Base-by-base conservation (phyloP, 1,140 invertebrate species). In the Holotrichia oblita region DNA sequence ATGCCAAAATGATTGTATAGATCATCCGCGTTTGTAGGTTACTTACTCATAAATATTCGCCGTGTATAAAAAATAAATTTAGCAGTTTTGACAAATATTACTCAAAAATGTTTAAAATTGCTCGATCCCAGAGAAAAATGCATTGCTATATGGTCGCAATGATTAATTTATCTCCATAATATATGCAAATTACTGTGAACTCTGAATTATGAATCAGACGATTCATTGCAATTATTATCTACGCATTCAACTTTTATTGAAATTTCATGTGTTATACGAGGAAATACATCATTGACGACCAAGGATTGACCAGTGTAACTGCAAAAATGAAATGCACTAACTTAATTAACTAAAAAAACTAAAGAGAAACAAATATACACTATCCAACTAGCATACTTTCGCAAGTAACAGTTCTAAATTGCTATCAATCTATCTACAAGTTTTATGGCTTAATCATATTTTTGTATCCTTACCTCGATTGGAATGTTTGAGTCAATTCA, bases 401-500 rank as follows among this genome's bases (percentile, higher is more conserved):
- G 14, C 17, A 69, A 27, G n/a, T 48, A 48, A 34, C 48, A 55
- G 48, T 55, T n/a, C 48, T 48, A 48, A 48, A 48, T 34, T 34
- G 27, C 4, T 34, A 34, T 34, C 27, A 34, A 44, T 14, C 8
- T 2, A 44, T 44, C 14, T 44, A 9, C 14, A 17, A 55, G 0
- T 17, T 55, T n/a, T n/a, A n/a, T n/a, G n/a, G n/a, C n/a, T n/a
- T n/a, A n/a, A 14, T 17, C 0, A 17, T n/a, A 55, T 55, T 6
- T 55, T n/a, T 4, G 48, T 24, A 55, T 59, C 96, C 96, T 97
- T 93, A 99, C 97, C 97, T 97, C 79, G 97, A 98, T 88, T 98
- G 96, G 91, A 98, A 99, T 90, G 96, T 97, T 88, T 97, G 94
- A 2, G 96, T 97, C 48, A 98, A 89, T 88, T 99, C 98, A 82